Evolutionary conservation across 2,797 vertebrate species (phyloP).

Genomic region (Lithobates sylvaticus): DNA sequence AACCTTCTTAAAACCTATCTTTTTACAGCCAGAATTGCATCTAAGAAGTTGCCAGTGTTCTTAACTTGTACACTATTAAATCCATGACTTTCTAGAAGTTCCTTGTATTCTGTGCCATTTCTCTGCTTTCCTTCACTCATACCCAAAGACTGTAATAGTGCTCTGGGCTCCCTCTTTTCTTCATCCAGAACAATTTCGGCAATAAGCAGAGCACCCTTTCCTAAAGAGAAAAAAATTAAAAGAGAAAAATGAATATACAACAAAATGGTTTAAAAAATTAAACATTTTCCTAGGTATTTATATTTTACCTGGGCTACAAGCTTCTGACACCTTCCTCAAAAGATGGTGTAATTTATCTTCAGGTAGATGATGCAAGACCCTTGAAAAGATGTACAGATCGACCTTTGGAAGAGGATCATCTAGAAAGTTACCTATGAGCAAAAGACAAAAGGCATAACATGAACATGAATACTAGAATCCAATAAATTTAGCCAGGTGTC

Average conservation of each 20-base stretch:
- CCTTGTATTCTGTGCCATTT: constrained; percentile 75
- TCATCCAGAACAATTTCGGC: constrained; percentile 83
- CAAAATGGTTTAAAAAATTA: not conserved
- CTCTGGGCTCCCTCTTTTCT: constrained; percentile 72
- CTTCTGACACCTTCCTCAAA: constrained; percentile 79
- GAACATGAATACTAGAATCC: no score
- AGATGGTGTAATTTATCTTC: constrained; percentile 81
- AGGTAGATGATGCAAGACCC: constrained; percentile 83
- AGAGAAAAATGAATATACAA: not conserved
- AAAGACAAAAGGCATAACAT: not conserved
- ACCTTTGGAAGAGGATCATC: constrained; percentile 84
- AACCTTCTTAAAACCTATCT: constrained; percentile 17
- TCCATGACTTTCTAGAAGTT: constrained; percentile 79
- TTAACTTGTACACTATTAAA: constrained; percentile 73
- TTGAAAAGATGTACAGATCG: constrained; percentile 87
- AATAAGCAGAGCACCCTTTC: constrained; percentile 77
- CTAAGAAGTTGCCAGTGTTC: constrained; percentile 79
- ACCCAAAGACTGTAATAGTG: constrained; percentile 82
- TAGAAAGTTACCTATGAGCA: constrained; percentile 85
- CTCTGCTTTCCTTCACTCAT: constrained; percentile 82
- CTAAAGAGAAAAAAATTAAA: not conserved
- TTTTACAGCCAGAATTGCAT: constrained; percentile 80
- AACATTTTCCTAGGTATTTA: not conserved
- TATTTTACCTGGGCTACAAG: constrained; percentile 82
- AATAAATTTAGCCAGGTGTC: no score